Evolutionary conservation across 2,888 invertebrate genomes (phyloP).

Genomic region (Erebia ligea): DNA sequence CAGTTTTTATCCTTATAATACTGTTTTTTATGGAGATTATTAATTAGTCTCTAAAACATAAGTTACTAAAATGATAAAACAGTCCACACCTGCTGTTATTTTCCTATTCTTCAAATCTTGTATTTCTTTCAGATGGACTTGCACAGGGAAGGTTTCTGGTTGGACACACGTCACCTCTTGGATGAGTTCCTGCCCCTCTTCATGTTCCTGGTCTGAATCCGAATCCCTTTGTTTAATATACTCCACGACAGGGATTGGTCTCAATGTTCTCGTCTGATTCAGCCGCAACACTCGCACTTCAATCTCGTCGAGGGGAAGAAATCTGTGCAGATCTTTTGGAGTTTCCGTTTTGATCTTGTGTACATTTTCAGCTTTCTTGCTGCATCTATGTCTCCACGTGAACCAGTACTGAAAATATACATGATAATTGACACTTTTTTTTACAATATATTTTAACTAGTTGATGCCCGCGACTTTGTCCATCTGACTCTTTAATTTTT

Average conservation of each 20-base stretch:
- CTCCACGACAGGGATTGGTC: constrained; percentile 51
- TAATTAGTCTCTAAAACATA: no score
- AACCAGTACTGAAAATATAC: constrained; percentile 67
- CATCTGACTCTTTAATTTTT: no score
- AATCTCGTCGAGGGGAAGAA: constrained; percentile 65
- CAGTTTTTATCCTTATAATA: no score
- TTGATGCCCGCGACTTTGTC: no score
- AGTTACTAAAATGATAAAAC: not conserved
- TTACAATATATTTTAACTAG: no score
- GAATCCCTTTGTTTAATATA: constrained; percentile 59
- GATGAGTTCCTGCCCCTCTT: constrained; percentile 41
- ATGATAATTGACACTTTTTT: not conserved
- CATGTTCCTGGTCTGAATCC: constrained; percentile 55
- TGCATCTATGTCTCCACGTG: constrained; percentile 74
- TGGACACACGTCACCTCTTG: constrained; percentile 43
- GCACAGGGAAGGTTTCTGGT: constrained; percentile 11
- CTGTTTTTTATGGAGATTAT: no score
- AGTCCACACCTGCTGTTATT: constrained; percentile 25
- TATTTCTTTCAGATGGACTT: constrained; percentile 30
- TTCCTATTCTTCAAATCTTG: constrained; percentile 23
- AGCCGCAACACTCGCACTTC: constrained; percentile 69
- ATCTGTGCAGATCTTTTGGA: constrained; percentile 55
- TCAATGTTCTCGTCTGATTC: constrained; percentile 56
- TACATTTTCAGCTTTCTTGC: constrained; percentile 67
- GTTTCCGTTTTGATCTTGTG: constrained; percentile 54